A percentile compares a stretch with the other conserved stretches of the same genome.
These are phyloP conservation scores for Hemistola chrysoprasaria DNA, from an alignment of 2,888 invertebrate genomes.

Conservation along the genomic window DNA sequence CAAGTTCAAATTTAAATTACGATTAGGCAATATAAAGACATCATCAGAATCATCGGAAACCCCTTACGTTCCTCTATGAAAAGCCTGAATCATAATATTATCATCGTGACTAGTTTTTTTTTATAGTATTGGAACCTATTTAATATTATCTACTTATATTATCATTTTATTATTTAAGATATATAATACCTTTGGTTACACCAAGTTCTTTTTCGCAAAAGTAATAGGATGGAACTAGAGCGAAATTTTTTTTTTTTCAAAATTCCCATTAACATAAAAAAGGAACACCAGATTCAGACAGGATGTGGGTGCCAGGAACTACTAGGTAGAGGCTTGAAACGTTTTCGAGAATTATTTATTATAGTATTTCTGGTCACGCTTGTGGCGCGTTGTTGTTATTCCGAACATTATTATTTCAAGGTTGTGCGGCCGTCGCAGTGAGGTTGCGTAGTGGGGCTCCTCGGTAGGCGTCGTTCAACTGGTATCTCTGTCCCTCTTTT, in stretches of 20 bases:
- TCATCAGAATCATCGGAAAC: no score
- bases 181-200: no score
- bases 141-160: no score
- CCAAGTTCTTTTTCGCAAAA: no score
- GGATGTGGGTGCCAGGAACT: conserved; percentile 55
- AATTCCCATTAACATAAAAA: conserved; percentile 24
- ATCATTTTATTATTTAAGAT: no score
- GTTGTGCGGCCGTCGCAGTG: conserved; percentile 80
- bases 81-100: no score
- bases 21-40: conserved; percentile 14
- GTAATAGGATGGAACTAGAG: no score
- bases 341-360: conserved; percentile 70
- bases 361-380: conserved; percentile 80
- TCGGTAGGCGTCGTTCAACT: conserved; percentile 76
- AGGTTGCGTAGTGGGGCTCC: conserved; percentile 81
- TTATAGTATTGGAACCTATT: no score
- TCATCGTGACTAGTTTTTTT: conserved; percentile 15
- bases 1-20: conserved; percentile 44
- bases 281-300: conserved; percentile 41
- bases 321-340: conserved; percentile 53
- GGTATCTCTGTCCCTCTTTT: conserved; percentile 76
- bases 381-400: conserved; percentile 81
- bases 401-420: conserved; percentile 83
- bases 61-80: no score
- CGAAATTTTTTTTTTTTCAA: conserved; percentile 7